phyloP scores from a whole-genome alignment of 1,140 invertebrate species.

The Sitophilus oryzae region DNA sequence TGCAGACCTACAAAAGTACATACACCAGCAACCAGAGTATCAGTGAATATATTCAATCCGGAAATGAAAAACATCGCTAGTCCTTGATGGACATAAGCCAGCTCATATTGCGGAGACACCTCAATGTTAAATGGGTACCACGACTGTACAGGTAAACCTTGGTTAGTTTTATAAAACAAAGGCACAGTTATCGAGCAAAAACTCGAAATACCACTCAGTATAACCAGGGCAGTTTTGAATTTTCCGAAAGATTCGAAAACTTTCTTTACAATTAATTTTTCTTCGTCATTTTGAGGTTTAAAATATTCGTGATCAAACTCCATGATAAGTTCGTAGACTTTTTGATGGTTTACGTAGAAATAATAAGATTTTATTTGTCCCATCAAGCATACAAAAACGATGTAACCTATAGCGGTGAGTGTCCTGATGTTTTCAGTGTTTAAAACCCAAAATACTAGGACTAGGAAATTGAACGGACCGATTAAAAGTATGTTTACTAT shows the following conservation, averaged over 20 bases:
- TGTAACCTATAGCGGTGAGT: background rate
- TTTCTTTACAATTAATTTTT: background rate
- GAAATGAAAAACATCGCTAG: background rate
- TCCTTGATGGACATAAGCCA: constrained; percentile 11
- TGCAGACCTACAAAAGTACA: background rate
- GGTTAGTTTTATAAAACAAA: constrained; percentile 3
- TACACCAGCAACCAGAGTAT: constrained; percentile 5
- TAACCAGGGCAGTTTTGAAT: background rate
- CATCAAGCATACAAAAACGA: background rate
- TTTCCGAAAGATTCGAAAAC: background rate
- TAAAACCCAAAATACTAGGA: background rate
- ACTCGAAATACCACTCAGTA: background rate
- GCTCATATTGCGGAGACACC: background rate
- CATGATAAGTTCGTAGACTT: background rate
- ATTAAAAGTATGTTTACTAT: background rate
- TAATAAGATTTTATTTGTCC: background rate
- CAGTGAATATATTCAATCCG: constrained; percentile 5
- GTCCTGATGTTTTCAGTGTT: background rate
- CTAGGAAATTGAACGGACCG: background rate
- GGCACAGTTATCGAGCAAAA: background rate
- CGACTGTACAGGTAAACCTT: constrained; percentile 1
- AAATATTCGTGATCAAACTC: background rate
- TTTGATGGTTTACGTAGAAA: background rate
- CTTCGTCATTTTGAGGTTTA: background rate
- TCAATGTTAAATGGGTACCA: constrained; percentile 14